These are phyloP conservation scores for Chiloscyllium plagiosum DNA, from an alignment of 2,113 vertebrate species.

Conservation along the genomic window DNA sequence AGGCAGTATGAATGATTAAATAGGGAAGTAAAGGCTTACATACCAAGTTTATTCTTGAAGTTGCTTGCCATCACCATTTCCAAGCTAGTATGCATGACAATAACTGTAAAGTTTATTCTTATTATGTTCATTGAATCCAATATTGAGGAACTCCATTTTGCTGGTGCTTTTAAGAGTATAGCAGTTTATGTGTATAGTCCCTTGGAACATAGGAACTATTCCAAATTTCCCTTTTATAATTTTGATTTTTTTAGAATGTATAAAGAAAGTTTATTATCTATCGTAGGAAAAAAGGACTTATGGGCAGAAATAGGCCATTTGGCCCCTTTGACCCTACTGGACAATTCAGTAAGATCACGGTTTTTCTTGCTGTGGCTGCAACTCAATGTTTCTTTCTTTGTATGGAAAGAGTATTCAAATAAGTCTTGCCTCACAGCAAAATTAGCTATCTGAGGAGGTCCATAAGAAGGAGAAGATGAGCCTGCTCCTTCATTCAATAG, in stretches of 20 bases:
- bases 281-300: too few species aligned
- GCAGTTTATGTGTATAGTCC: neutral
- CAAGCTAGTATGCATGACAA: neutral
- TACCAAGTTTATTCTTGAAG: neutral
- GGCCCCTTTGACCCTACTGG: too few species aligned
- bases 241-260: neutral
- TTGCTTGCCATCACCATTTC: neutral
- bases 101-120: neutral
- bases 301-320: too few species aligned
- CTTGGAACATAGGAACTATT: neutral
- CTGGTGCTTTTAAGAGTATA: neutral
- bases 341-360: too few species aligned
- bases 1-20: neutral
- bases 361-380: too few species aligned
- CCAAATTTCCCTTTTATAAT: neutral
- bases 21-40: neutral
- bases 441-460: too few species aligned
- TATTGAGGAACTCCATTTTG: neutral
- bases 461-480: too few species aligned
- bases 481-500: too few species aligned
- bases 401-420: too few species aligned
- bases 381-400: too few species aligned
- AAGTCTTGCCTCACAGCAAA: too few species aligned
- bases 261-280: neutral
- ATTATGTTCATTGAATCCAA: neutral